Conservation (phyloP, 2,797 vertebrate genomes). For the Paratrypauchen microcephalus region DNA sequence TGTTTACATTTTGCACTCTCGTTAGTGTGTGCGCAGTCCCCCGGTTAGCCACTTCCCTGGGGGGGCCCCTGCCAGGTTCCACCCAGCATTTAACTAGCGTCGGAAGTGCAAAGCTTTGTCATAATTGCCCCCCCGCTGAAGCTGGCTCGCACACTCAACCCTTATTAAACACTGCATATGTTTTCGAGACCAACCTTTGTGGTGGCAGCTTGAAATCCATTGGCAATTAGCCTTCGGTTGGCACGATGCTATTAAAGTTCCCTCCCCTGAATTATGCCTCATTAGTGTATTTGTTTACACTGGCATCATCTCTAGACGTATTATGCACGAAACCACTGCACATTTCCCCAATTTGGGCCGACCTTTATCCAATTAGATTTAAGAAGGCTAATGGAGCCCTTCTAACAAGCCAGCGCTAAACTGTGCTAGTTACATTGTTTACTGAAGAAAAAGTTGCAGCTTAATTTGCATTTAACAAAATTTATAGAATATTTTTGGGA, state of each 20-base stretch:
- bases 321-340: conserved; percentile 33
- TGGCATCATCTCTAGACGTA: conserved; percentile 49
- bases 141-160: conserved; percentile 65
- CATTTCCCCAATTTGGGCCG: conserved; percentile 35
- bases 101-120: conserved; percentile 71
- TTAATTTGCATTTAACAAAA: not conserved
- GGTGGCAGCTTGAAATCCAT: conserved; percentile 53
- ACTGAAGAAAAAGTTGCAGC: not conserved
- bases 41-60: conserved; percentile 45
- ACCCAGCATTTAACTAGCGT: conserved; percentile 66
- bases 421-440: conserved; percentile 13
- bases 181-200: conserved; percentile 61
- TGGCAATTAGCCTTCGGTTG: conserved; percentile 70
- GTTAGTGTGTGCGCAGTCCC: conserved; percentile 45
- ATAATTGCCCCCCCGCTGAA: conserved; percentile 69
- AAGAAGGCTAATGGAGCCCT: conserved; percentile 24
- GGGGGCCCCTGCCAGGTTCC: conserved; percentile 70
- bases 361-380: conserved; percentile 56
- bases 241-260: conserved; percentile 53
- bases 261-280: conserved; percentile 65
- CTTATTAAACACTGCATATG: conserved; percentile 70
- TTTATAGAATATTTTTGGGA: too few species aligned
- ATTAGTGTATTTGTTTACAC: conserved; percentile 76
- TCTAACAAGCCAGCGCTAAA: conserved; percentile 7
- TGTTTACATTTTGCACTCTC: conserved; percentile 58